A percentile compares a stretch with the other conserved stretches of the same genome.
phyloP scores from a whole-genome alignment of 2,113 vertebrate genomes.

The Orthonyx spaldingii region DNA sequence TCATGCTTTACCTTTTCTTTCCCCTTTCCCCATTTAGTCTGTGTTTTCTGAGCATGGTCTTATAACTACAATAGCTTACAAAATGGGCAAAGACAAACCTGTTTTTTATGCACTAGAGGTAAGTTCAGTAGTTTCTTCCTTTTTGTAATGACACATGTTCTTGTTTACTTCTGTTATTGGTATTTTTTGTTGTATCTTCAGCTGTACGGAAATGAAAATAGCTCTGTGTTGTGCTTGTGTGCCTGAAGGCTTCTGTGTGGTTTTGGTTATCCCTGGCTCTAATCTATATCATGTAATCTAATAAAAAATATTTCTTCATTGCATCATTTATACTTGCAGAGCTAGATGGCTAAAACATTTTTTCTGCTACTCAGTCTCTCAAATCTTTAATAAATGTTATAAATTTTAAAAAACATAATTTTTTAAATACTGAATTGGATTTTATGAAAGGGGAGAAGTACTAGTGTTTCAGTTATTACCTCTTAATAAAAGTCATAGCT shows the following conservation, averaged over 20 bases:
- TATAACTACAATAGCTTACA: slow-evolving; percentile 91
- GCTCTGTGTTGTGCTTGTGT: neutral
- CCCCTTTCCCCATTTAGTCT: slow-evolving; percentile 58
- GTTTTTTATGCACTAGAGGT: slow-evolving; percentile 91
- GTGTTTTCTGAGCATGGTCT: slow-evolving; percentile 91
- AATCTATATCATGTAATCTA: neutral
- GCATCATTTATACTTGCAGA: neutral
- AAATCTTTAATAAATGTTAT: neutral
- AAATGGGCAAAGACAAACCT: slow-evolving; percentile 83
- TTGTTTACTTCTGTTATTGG: neutral
- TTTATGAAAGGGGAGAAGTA: neutral
- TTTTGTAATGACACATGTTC: neutral
- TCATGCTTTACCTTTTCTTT: neutral
- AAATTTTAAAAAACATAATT: neutral
- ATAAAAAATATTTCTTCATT: neutral
- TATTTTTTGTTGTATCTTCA: neutral
- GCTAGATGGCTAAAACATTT: neutral
- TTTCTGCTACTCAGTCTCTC: neutral
- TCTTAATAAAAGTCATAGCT: neutral
- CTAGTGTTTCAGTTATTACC: neutral
- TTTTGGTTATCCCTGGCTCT: neutral
- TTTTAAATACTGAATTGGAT: neutral
- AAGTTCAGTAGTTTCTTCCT: slow-evolving; percentile 1
- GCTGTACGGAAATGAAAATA: neutral
- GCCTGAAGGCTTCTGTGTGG: neutral